Evolutionary conservation across 2,113 vertebrate species (phyloP).

Genomic region (Carassius auratus): DNA sequence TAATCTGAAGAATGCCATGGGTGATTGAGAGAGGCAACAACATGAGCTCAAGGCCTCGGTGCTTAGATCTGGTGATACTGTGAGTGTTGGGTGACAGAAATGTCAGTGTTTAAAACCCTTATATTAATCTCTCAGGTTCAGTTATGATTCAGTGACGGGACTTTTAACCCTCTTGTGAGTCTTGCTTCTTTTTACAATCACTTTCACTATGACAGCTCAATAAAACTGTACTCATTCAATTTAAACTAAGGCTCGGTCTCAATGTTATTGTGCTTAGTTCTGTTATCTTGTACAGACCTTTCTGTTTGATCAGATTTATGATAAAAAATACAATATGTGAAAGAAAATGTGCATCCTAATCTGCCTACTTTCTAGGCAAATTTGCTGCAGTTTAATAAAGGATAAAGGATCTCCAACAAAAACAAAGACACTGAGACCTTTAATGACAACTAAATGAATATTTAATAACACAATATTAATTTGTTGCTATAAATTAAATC

Average conservation of each 20-base stretch:
- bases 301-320: too few species aligned
- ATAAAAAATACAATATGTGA: too few species aligned
- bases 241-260: neutral
- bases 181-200: neutral
- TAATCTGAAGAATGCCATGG: neutral
- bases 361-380: too few species aligned
- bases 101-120: neutral
- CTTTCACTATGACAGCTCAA: neutral
- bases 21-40: neutral
- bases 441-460: too few species aligned
- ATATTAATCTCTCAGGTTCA: neutral
- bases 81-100: slow-evolving; percentile 5
- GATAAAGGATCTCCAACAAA: too few species aligned
- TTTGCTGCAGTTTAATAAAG: too few species aligned
- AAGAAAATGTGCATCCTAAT: too few species aligned
- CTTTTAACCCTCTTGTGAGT: neutral
- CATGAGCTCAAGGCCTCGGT: neutral
- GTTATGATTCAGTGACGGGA: neutral
- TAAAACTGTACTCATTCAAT: neutral
- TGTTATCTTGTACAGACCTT: too few species aligned
- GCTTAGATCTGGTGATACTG: neutral
- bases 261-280: too few species aligned
- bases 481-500: too few species aligned
- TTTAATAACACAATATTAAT: too few species aligned
- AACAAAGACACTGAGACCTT: too few species aligned